phyloP scores from a whole-genome alignment of 2,113 vertebrate genomes.

The Thalassarche chlororhynchos region DNA sequence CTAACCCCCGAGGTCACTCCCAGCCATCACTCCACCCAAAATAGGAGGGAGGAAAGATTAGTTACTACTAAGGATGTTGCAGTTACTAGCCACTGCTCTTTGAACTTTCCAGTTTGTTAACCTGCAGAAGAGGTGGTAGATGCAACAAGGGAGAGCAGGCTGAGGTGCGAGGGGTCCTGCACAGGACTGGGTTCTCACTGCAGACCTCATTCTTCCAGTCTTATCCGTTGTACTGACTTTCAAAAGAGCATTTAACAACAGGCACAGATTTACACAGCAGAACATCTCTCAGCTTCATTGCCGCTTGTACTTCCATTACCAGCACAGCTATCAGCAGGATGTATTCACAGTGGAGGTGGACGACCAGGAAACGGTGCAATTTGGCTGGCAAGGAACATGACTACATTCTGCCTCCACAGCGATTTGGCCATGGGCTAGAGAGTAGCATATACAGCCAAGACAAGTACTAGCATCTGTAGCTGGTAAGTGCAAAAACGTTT shows the following conservation, averaged over 20 bases:
- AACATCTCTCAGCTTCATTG: background rate
- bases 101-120: background rate
- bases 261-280: background rate
- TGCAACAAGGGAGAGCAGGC: background rate
- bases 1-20: background rate
- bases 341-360: background rate
- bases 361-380: background rate
- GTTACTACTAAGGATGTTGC: background rate
- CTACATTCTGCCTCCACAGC: background rate
- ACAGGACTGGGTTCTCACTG: background rate
- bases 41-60: background rate
- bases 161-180: background rate
- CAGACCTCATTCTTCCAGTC: background rate
- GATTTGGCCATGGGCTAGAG: background rate
- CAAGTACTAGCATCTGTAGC: background rate
- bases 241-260: background rate
- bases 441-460: background rate
- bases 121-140: background rate
- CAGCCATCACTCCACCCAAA: background rate
- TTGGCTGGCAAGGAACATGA: background rate
- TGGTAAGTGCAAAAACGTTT: background rate
- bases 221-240: background rate
- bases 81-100: background rate
- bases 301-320: background rate
- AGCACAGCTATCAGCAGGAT: background rate